phyloP scores from a whole-genome alignment of 2,113 vertebrate genomes.

The Strix aluco region DNA sequence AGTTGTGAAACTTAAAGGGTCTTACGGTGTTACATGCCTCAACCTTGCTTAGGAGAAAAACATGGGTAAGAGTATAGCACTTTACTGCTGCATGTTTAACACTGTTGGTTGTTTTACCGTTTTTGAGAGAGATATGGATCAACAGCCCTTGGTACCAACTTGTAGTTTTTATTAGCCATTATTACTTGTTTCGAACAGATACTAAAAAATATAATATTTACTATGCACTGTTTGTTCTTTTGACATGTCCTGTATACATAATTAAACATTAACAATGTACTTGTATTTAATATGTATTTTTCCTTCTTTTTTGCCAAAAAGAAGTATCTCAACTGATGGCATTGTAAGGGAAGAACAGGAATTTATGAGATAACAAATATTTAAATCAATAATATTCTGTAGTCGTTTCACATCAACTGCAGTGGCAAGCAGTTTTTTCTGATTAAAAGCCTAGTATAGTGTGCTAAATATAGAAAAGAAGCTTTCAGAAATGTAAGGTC shows the following conservation, averaged over 20 bases:
- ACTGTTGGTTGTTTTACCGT: background rate
- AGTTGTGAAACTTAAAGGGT: background rate
- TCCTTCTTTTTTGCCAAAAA: background rate
- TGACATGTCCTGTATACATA: background rate
- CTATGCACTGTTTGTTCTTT: background rate
- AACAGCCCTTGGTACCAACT: background rate
- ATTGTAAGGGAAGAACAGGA: background rate
- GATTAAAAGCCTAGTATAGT: background rate
- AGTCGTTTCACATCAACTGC: background rate
- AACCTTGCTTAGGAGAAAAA: background rate
- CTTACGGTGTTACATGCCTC: background rate
- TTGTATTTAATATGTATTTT: background rate
- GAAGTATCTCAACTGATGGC: background rate
- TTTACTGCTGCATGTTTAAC: background rate
- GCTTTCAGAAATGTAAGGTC: background rate
- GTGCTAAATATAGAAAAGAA: background rate
- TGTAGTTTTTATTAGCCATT: background rate
- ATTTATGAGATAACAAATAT: background rate
- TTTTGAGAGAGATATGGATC: background rate
- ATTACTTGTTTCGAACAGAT: background rate
- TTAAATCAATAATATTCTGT: background rate
- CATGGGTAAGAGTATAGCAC: fast-evolving
- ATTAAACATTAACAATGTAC: background rate
- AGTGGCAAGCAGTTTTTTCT: background rate
- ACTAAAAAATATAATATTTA: background rate